Percentiles rank a stretch among this genome's conserved stretches.
Conservation (phyloP, 1,140 invertebrate species). For the Drosophila lowei region DNA sequence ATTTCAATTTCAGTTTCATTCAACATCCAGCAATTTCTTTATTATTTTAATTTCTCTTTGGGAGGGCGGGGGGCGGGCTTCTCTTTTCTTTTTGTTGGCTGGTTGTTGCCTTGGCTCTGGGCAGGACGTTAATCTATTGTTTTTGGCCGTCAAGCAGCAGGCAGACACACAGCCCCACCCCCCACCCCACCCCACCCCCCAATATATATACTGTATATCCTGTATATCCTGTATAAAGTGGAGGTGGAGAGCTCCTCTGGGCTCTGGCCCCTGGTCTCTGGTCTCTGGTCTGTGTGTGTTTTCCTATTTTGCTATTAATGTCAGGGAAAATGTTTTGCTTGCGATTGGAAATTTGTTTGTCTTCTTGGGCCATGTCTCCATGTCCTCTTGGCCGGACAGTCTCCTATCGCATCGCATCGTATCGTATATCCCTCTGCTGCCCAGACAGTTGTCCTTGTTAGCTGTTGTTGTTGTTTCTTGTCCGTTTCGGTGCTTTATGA, state of each 20-base stretch:
- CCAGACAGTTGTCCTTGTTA: constrained; percentile 1
- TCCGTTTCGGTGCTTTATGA: constrained; percentile 55
- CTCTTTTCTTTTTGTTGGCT: constrained; percentile 20
- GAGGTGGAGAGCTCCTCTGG: neutral
- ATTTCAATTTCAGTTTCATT: constrained; percentile 39
- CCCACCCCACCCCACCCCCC: no score
- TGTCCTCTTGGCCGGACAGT: constrained; percentile 32
- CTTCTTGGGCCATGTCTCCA: constrained; percentile 35
- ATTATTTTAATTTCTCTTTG: constrained; percentile 42
- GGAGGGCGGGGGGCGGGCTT: neutral
- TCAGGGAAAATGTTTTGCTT: constrained; percentile 71
- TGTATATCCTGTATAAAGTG: constrained; percentile 1
- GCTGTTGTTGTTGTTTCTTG: neutral
- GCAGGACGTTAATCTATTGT: constrained; percentile 71
- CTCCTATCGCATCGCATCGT: constrained; percentile 35
- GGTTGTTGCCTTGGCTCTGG: constrained; percentile 15
- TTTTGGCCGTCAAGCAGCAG: constrained; percentile 62
- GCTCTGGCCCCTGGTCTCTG: neutral
- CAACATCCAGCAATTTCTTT: constrained; percentile 29
- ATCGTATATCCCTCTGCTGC: constrained; percentile 30
- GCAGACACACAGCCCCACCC: constrained; percentile 14
- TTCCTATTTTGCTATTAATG: constrained; percentile 72
- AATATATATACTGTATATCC: constrained; percentile 28
- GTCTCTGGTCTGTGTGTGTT: constrained; percentile 14
- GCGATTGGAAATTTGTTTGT: constrained; percentile 80